Evolutionary conservation across 2,113 vertebrate species (phyloP), one percentile per base, ranked within the genome.

Genomic region (Petrocephalus microphthalmus): DNA sequence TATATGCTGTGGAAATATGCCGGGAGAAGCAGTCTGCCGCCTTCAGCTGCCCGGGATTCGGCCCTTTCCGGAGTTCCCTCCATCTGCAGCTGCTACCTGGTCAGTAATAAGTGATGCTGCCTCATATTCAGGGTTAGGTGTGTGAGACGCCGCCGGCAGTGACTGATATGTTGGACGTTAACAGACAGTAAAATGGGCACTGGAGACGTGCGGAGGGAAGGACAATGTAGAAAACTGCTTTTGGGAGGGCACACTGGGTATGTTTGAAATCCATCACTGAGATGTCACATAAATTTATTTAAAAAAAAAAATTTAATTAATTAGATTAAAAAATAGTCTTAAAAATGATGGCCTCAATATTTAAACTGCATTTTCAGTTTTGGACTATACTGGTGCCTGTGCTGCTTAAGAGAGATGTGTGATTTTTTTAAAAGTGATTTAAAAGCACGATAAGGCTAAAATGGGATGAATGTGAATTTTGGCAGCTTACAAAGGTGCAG

Each of bases 1-100:
- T 94, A 95, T 95, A 95, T 94, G 94, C 95, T 93, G 94, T 96
- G 94, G 94, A 96, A 94, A 95, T 95, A 95, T 95, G 95, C 95
- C 94, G 95, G 45, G 22, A 83, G 22, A 95, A 33, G 71, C 51
- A 52, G 64, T 88, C 45, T 6, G 29, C 45, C 25, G 71, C 53
- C 7, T 82, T 54, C 51, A 37, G 60, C 67, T 19, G 42, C 67
- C 47, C 13, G 84, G 22, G 20, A 25, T 29, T 53, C n/a, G 7
- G 25, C 60, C 17, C 6, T 42, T 88, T 71, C 87, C 54, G 82
- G 33, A 54, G 37, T n/a, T 29, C 64, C 89, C 29, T 20, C 42
- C 42, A 42, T 42, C 45, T 19, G 53, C 2, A 15, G 89, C 88
- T 93, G 95, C 95, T 96, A 93, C 94, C 94, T 96, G 95, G 94